Conservation (phyloP, 1,140 invertebrate species). For the Drosophila pruinosa region DNA sequence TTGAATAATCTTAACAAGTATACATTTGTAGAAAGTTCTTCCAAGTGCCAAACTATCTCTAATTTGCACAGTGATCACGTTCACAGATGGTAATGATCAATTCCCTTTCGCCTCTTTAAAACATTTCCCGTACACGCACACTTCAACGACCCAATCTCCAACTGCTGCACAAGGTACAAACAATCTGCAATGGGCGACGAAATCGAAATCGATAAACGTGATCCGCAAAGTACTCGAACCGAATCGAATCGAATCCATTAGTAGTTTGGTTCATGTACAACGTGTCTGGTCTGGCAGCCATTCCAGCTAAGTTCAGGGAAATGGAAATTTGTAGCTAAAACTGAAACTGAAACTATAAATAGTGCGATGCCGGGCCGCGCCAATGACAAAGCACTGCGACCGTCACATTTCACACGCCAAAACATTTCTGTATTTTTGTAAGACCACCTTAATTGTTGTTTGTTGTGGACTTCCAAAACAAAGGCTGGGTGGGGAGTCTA, state of each 20-base stretch:
- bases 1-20: neutral
- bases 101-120: neutral
- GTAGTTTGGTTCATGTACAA: neutral
- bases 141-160: neutral
- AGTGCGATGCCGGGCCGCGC: conserved; percentile 18
- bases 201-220: conserved; percentile 67
- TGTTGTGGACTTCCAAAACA: conserved; percentile 26
- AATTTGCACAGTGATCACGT: neutral
- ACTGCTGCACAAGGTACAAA: neutral
- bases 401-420: conserved; percentile 31
- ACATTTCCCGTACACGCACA: neutral
- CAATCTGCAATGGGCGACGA: conserved; percentile 32
- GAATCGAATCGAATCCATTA: conserved; percentile 3
- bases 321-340: conserved; percentile 40
- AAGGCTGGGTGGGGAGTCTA: neutral
- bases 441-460: conserved; percentile 48
- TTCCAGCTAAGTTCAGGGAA: conserved; percentile 34
- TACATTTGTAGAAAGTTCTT: neutral
- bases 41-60: neutral
- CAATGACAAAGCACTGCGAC: conserved; percentile 32
- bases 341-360: conserved; percentile 37
- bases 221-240: conserved; percentile 30
- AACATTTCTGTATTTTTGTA: neutral
- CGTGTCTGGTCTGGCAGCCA: neutral
- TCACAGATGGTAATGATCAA: too few relatives aligned